Base-by-base conservation (phyloP, 1,140 invertebrate genomes). In the Temnothorax curvispinosus region DNA sequence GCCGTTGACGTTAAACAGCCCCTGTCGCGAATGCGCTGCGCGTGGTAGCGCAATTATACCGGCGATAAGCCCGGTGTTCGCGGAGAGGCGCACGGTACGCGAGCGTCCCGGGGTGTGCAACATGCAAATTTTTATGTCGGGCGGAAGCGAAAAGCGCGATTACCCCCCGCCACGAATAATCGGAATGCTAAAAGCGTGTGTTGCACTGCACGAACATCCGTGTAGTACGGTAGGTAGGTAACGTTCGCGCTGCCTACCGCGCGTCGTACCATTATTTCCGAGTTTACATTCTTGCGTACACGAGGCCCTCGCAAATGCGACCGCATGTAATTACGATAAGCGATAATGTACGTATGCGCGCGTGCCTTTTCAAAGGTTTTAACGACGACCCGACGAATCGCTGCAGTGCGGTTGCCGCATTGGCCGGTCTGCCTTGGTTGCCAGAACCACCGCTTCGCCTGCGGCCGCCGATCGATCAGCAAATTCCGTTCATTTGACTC, bases 401-500 rank as follows among this genome's bases (percentile, higher is more conserved):
- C 90, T 87, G 89, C 89, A 87, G 54, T 88, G 90, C 89, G 87
- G 87, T 64, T 77, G 27, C 67, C 62, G 84, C 32, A n/a, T 62
- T 21, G 50, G 18, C 60, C 80, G 78, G 78, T 56, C 41, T 32
- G 54, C 54, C 54, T 74, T 47, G 65, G 21, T 13, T 56, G 50
- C 35, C 64, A 81, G 75, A 35, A 78, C 47, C 32, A 8, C 32
- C 52, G 38, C 60, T 47, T 52, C 32, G 38, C 38, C 38, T 0
- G 27, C 60, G 35, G 21, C 41, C 41, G 47, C 27, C 52, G 69
- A 84, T 75, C 69, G 69, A 84, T 82, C 54, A 44, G 54, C 41
- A 41, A 69, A 74, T 84, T 74, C n/a, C 27, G 38, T 27, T 75
- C 54, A 75, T 82, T 74, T 60, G 27, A 74, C 54, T 60, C 41